These are phyloP conservation scores for Netelia inedita DNA, from an alignment of 2,888 invertebrate genomes.

Conservation along the genomic window DNA sequence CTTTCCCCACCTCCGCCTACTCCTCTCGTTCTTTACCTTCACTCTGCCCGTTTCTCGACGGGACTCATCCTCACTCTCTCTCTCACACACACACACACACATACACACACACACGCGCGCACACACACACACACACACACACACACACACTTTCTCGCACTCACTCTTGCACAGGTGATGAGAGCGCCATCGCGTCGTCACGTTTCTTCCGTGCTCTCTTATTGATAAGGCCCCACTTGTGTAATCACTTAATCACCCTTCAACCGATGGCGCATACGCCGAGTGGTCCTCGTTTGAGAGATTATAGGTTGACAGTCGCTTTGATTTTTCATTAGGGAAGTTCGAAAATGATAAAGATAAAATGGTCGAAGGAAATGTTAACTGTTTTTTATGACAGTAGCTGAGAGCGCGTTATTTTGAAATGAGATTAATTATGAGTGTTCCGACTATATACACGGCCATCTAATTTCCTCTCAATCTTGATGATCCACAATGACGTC, in stretches of 20 bases:
- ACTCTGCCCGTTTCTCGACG: slow-evolving; percentile 63
- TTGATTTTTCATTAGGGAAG: not conserved
- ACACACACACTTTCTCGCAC: not conserved
- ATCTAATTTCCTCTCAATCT: slow-evolving; percentile 38
- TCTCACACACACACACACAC: slow-evolving; percentile 57
- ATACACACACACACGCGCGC: no score
- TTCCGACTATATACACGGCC: slow-evolving; percentile 10
- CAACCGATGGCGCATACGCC: not conserved
- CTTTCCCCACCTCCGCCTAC: slow-evolving; percentile 60
- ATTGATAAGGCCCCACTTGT: slow-evolving; percentile 49
- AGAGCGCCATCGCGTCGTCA: slow-evolving; percentile 52
- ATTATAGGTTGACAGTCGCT: not conserved
- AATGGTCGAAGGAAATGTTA: not conserved
- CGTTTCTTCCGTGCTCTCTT: slow-evolving; percentile 24
- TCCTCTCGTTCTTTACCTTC: slow-evolving; percentile 50
- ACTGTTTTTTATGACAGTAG: not conserved
- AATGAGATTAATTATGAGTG: slow-evolving; percentile 17
- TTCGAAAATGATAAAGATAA: no score
- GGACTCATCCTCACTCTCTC: slow-evolving; percentile 42
- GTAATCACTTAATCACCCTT: slow-evolving; percentile 51
- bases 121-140: slow-evolving; percentile 55
- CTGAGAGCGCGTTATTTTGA: not conserved
- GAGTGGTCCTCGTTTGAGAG: not conserved
- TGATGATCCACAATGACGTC: slow-evolving; percentile 34
- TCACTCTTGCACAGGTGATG: slow-evolving; percentile 62